Base-by-base conservation (phyloP, 2,888 invertebrate species). In the Andrena bicolor region DNA sequence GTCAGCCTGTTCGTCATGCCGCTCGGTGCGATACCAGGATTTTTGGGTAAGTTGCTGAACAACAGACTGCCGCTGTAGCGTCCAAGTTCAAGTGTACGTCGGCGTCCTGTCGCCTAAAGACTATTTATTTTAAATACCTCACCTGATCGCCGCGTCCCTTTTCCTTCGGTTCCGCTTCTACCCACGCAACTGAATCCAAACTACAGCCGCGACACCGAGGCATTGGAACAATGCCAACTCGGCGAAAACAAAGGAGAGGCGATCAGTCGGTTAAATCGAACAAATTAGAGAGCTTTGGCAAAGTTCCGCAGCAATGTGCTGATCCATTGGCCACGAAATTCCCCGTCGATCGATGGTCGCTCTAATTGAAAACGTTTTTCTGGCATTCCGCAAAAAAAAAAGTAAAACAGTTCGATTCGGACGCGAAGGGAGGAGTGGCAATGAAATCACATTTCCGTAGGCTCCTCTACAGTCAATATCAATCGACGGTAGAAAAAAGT, bases 1-100 rank as follows among this genome's bases (percentile, higher is more conserved):
- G 99, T 99, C 92, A 98, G 98, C 91, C 94, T 98, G 84, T 97
- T 99, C 92, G 99, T 99, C 76, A 99, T 99, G 99, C 99, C 99
- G 3, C 95, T 99, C 93, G 98, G 98, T 80, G 98, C 99, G 51
- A 97, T 99, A 90, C 98, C 98, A 35, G 98, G 98, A 92, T 97
- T 99, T 94, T 95, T 98, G 91, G 99, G 99, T 99, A 94, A 97
- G 97, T 86, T 6, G 23, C 13, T 3, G 1, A 35, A 16, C 30
- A 20, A 5, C n/a, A 10, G 20, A 20, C 7, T n/a, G 2, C 5
- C 8, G 10, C 20, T 26, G 4, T 2, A 2, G 16, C 13, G 3
- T 10, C 35, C 35, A 26, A 26, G 23, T 26, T 41, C 41, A 41
- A 41, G 16, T 41, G 4, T 1, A 41, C 41, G 41, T 16, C 41